Evolutionary conservation across 2,797 vertebrate genomes (phyloP).

Genomic region (Xerus rutilus): DNA sequence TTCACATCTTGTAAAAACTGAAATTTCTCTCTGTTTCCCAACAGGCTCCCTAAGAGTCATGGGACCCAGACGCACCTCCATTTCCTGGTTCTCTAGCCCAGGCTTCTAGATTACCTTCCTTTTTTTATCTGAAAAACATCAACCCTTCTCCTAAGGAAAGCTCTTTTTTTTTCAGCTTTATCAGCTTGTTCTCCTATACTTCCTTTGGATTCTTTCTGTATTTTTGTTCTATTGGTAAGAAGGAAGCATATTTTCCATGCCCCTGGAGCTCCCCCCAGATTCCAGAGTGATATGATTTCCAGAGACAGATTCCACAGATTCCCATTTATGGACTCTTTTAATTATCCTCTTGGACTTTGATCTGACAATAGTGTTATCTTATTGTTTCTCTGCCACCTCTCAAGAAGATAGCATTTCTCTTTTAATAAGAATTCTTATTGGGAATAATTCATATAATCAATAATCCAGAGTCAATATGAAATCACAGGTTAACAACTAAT

Average conservation of each 20-base stretch:
- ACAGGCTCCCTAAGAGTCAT: not conserved
- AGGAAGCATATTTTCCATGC: not conserved
- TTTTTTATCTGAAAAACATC: not conserved
- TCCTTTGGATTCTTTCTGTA: not conserved
- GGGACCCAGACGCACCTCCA: not conserved
- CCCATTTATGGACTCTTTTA: not conserved
- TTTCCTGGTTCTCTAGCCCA: not conserved
- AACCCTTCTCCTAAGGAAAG: not conserved
- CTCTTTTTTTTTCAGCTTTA: not conserved
- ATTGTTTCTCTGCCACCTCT: not conserved
- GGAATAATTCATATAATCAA: not conserved
- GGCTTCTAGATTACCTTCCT: not conserved
- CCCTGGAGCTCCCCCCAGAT: not conserved
- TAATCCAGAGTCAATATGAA: not conserved
- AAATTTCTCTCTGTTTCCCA: not conserved
- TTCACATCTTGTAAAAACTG: not conserved
- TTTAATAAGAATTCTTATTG: not conserved
- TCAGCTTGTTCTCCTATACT: not conserved
- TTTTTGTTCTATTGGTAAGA: not conserved
- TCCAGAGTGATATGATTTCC: slow-evolving; percentile 24
- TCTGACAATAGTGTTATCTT: not conserved
- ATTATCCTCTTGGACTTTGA: not conserved
- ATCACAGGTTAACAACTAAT: not conserved
- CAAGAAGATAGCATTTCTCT: not conserved
- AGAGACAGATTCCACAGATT: not conserved